Conservation (phyloP, 2,888 invertebrate species). For the Fragum sueziense region DNA sequence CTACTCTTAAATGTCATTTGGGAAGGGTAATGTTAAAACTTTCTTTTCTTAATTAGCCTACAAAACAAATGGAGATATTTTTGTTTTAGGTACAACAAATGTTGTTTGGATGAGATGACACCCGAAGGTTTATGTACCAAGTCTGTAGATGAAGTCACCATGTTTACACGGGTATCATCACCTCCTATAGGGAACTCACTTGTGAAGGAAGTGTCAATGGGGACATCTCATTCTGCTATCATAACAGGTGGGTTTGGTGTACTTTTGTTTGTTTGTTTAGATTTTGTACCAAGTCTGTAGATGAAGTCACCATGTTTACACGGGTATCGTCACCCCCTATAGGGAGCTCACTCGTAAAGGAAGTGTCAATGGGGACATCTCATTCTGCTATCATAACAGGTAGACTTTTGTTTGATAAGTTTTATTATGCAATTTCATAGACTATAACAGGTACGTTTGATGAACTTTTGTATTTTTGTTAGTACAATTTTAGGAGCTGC, state of each 20-base stretch:
- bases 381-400: constrained; percentile 80
- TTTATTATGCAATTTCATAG: too few species aligned
- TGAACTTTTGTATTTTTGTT: too few species aligned
- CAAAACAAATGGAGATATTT: too few species aligned
- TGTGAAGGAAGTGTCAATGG: constrained; percentile 77
- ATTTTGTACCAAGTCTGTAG: constrained; percentile 64
- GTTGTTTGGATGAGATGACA: constrained; percentile 74
- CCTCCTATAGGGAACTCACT: constrained; percentile 69
- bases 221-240: constrained; percentile 80
- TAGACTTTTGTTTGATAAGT: too few species aligned
- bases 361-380: constrained; percentile 79
- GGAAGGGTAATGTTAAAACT: too few species aligned
- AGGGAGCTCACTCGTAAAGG: constrained; percentile 65
- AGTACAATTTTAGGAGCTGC: too few species aligned
- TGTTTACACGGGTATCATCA: constrained; percentile 73
- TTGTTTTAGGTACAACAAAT: constrained; percentile 78
- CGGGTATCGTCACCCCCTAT: constrained; percentile 73
- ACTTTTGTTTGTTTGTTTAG: too few species aligned
- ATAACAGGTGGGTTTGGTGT: constrained; percentile 76
- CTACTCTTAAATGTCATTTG: too few species aligned
- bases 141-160: constrained; percentile 74
- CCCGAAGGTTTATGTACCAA: constrained; percentile 62
- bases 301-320: constrained; percentile 76
- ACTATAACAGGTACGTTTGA: too few species aligned
- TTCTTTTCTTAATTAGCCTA: too few species aligned